Evolutionary conservation across 1,140 invertebrate genomes (phyloP), one percentile per base, ranked within the genome.

Genomic region (Solenopsis fugax): DNA sequence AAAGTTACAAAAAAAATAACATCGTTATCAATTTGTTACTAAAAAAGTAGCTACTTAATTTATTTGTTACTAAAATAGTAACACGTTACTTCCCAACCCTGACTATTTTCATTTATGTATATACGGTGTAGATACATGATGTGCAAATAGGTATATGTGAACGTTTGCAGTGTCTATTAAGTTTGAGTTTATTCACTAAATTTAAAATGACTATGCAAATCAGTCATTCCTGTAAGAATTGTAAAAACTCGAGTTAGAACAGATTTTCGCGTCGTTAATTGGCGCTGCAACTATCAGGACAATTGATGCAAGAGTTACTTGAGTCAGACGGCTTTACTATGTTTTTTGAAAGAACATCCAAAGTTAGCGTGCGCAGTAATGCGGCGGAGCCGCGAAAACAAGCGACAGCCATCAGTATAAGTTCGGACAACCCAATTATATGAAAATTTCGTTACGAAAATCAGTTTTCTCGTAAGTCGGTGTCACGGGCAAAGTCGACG

Each of bases 381-480:
- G 29, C 72, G 37, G 2, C 18, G 37, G 2, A 12, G 60, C 12
- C 18, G 50, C 29, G 71, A 72, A 80, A 76, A 89, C 54, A 75
- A 71, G 72, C 54, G 69, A n/a, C 60, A 58, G 69, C 56, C 75
- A 80, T 29, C n/a, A 50, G 62, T 77, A 18, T 56, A 86, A 64
- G 71, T 86, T 88, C 54, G 60, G 7, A 50, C 62, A 60, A 76
- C 24, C 58, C 58, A 58, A 76, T 78, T 72, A 65, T 64, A 56
- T 85, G 62, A 84, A 54, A 84, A 84, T 75, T 84, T 48, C n/a
- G 69, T 75, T 84, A 73, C 54, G 29, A 84, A 81, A 81, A 84
- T 84, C 80, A 75, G 80, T 84, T 84, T 84, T 84, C 54, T 75
- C 52, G 6, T 29, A 81, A 81, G 65, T 81, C 50, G 50, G 16